Evolutionary conservation across 2,113 vertebrate species (phyloP), one percentile per base, ranked within the genome.

Genomic region (Gadus chalcogrammus): DNA sequence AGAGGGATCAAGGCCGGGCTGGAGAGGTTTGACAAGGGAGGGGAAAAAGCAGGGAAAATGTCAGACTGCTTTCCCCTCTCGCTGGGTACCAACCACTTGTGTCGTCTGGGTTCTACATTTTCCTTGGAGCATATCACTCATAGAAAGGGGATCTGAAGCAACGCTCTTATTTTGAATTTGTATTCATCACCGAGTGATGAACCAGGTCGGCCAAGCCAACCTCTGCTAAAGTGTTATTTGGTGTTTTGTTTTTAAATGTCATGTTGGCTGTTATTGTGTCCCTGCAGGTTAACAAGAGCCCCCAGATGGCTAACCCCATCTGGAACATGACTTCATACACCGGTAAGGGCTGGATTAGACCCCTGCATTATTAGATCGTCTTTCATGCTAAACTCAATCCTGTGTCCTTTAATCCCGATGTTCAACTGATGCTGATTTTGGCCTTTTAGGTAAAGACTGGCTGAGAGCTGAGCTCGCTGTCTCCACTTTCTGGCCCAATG

Each of bases 401-500:
- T 64, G 42, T 11, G 3, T 60, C 0, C 28, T 62, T 15, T 58
- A n/a, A 31, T 73, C 11, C 61, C 62, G 9, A 5, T 71, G 63
- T 20, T 0, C 0, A n/a, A 22, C 17, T 61, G 59, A 15, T 56
- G 42, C 65, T 82, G 38, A 75, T 66, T 64, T 1, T 76, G 1
- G 11, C 72, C 13, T 13, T 65, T 1, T 71, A 90, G 97, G 97
- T 66, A 94, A 93, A 86, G 94, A 94, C 15, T 98, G 96, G 96
- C 91, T 96, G 79, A 91, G 69, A 69, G 97, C 97, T 0, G 97
- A 99, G 82, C 90, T 99, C 60, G 97, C 97, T 1, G 96, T 99
- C 84, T 98, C 96, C 91, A 99, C 97, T 74, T 99, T 99, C 82
- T 99, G 97, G 97, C 97, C 97, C 27, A 99, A 98, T 3, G 95